These are phyloP conservation scores for Megaleporinus macrocephalus DNA, from an alignment of 2,113 vertebrate species.

Conservation along the genomic window DNA sequence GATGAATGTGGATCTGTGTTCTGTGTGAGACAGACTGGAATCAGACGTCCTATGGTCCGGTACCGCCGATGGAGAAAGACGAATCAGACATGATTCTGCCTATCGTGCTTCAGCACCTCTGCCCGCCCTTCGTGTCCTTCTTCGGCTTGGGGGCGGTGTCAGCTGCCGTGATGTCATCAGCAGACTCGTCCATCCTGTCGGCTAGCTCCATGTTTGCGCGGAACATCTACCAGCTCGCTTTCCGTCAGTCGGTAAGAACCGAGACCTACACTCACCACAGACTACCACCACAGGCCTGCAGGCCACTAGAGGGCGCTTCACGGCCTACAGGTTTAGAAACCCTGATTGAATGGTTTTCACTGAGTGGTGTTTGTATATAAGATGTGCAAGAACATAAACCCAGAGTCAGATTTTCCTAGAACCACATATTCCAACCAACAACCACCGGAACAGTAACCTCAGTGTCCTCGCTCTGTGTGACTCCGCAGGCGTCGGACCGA, in stretches of 20 bases:
- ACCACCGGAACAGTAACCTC: too few relatives aligned
- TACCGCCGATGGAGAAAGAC: constrained; percentile 82
- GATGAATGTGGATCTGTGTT: neutral
- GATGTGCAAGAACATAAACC: too few relatives aligned
- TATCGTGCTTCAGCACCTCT: constrained; percentile 93
- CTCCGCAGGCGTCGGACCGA: constrained; percentile 87
- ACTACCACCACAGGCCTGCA: too few relatives aligned
- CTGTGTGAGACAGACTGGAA: constrained; percentile 86
- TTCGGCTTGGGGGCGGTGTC: constrained; percentile 95
- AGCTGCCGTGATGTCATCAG: constrained; percentile 97
- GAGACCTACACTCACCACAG: too few relatives aligned
- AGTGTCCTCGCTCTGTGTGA: too few relatives aligned
- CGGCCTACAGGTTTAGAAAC: too few relatives aligned
- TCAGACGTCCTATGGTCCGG: constrained; percentile 83
- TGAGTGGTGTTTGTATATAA: too few relatives aligned
- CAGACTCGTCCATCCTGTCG: constrained; percentile 96
- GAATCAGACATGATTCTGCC: constrained; percentile 96
- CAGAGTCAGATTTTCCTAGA: too few relatives aligned
- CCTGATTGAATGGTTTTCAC: too few relatives aligned
- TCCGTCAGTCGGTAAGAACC: constrained; percentile 90
- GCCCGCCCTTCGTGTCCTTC: constrained; percentile 91
- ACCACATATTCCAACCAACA: neutral
- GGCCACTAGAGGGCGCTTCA: too few relatives aligned
- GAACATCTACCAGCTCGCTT: constrained; percentile 95
- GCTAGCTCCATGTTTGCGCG: constrained; percentile 98